A percentile compares a stretch with the other conserved stretches of the same genome.
phyloP scores from a whole-genome alignment of 2,888 invertebrate species.

The Chirona hameri region DNA sequence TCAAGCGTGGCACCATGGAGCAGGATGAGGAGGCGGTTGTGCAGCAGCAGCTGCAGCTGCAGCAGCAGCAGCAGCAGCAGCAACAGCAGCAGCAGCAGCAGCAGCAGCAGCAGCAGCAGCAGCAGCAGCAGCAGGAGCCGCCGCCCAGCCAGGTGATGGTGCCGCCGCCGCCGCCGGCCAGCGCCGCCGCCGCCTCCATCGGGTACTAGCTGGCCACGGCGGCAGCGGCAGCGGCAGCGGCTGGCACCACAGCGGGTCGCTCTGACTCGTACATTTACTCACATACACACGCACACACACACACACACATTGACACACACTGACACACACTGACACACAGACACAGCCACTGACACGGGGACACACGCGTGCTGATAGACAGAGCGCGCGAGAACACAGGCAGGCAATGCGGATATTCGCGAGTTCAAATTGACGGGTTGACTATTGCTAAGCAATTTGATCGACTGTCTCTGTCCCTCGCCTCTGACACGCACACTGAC shows the following conservation, averaged over 20 bases:
- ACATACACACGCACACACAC: not conserved
- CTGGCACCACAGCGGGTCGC: not conserved
- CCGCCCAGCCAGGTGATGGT: not conserved
- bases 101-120: too few relatives aligned
- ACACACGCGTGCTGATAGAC: not conserved
- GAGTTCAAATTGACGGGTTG: too few relatives aligned
- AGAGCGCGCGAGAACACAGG: not conserved
- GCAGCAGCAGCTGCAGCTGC: too few relatives aligned
- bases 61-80: too few relatives aligned
- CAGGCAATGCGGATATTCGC: too few relatives aligned
- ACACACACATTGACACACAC: not conserved
- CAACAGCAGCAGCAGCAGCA: too few relatives aligned
- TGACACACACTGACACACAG: not conserved
- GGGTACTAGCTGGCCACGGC: conserved; percentile 13
- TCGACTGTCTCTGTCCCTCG: too few relatives aligned
- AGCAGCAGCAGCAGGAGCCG: not conserved
- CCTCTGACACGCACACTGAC: too few relatives aligned
- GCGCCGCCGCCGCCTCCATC: conserved; percentile 23
- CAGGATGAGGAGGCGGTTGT: conserved; percentile 38
- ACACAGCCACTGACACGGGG: not conserved
- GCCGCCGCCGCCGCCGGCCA: not conserved
- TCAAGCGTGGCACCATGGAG: conserved; percentile 54
- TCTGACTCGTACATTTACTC: not conserved
- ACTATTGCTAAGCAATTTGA: too few relatives aligned
- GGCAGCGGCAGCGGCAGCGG: too few relatives aligned